These are phyloP conservation scores for Isichthys henryi DNA, from an alignment of 2,113 vertebrate genomes.

Conservation along the genomic window DNA sequence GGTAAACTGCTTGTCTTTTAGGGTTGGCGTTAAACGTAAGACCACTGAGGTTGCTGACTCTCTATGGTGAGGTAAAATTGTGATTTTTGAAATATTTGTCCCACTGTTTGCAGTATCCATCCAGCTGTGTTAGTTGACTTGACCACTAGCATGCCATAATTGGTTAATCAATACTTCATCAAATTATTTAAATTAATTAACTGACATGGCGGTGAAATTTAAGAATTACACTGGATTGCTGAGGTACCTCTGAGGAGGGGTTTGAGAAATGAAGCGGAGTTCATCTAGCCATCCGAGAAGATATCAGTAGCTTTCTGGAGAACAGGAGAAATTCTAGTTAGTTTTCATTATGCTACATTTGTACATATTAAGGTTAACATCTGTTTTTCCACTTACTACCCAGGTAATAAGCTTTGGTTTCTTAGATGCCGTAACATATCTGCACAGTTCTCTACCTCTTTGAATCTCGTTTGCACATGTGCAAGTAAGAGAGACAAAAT, in stretches of 20 bases:
- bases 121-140: not conserved
- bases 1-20: not conserved
- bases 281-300: not conserved
- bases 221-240: not conserved
- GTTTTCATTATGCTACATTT: not conserved
- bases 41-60: not conserved
- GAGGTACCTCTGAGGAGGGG: not conserved
- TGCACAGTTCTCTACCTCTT: not conserved
- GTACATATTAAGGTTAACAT: not conserved
- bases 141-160: not conserved
- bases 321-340: not conserved
- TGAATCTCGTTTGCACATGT: not conserved
- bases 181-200: not conserved
- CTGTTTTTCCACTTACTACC: not conserved
- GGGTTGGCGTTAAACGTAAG: not conserved
- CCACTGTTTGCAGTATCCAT: not conserved
- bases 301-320: not conserved
- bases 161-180: not conserved
- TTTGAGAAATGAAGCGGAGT: not conserved
- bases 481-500: not conserved
- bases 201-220: not conserved
- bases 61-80: not conserved
- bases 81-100: not conserved
- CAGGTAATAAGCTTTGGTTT: not conserved
- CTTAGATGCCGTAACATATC: not conserved